Conservation (phyloP, 2,113 vertebrate species). For the Arvicanthis niloticus region DNA sequence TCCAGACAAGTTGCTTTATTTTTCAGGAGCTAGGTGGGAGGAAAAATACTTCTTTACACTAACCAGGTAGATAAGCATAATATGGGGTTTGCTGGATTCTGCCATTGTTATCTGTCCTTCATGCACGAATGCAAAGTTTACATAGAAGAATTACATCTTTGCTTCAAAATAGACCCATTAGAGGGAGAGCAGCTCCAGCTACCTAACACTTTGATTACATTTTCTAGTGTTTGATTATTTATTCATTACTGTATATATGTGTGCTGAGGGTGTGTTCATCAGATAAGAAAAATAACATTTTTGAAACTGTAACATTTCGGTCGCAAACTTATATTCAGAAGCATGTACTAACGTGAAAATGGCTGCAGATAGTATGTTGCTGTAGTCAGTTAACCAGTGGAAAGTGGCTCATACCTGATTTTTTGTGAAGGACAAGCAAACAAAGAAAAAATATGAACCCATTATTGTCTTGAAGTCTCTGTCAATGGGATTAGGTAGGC, state of each 20-base stretch:
- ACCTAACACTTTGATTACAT: background rate
- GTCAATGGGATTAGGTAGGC: background rate
- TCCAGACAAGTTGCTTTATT: background rate
- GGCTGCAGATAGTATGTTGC: slow-evolving; percentile 41
- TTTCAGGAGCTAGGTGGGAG: background rate
- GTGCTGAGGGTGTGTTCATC: background rate
- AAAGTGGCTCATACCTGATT: slow-evolving; percentile 15
- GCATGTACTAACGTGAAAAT: slow-evolving; percentile 32
- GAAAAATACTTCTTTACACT: slow-evolving; percentile 36
- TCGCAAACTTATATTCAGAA: slow-evolving; percentile 43
- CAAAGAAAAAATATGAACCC: background rate
- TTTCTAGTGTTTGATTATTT: background rate
- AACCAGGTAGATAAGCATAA: slow-evolving; percentile 33
- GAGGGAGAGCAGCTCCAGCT: background rate
- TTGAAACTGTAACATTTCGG: background rate
- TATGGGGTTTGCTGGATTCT: background rate
- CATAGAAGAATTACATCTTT: slow-evolving; percentile 41
- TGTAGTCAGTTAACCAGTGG: slow-evolving; percentile 52
- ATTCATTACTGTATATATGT: background rate
- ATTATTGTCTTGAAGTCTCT: slow-evolving; percentile 2
- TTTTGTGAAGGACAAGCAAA: background rate
- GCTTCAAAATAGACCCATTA: slow-evolving; percentile 52
- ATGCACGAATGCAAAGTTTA: slow-evolving; percentile 3
- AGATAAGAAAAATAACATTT: slow-evolving; percentile 36
- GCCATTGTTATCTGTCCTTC: background rate